These are phyloP conservation scores for Sorex maritimensis DNA, from an alignment of 2,797 vertebrate species.

Conservation along the genomic window DNA sequence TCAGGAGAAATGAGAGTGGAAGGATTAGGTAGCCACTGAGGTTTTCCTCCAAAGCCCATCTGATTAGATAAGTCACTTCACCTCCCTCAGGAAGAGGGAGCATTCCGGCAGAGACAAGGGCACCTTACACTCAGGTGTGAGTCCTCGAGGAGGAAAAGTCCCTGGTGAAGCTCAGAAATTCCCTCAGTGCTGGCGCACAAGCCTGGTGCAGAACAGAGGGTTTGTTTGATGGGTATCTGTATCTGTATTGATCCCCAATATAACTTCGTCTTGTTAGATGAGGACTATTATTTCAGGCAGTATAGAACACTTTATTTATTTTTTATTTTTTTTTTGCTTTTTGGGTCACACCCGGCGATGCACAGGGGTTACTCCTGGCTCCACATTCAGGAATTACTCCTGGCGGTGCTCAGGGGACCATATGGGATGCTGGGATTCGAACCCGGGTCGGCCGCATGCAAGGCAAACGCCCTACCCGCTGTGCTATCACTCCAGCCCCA, in stretches of 20 bases:
- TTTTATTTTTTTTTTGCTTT: too few species aligned
- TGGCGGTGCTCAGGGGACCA: too few species aligned
- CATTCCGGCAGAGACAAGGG: not conserved
- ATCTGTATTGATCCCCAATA: conserved; percentile 3
- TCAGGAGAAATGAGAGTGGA: not conserved
- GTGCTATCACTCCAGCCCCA: too few species aligned
- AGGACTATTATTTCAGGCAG: not conserved
- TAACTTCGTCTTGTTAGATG: not conserved
- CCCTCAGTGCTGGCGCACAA: not conserved
- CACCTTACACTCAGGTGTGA: too few species aligned
- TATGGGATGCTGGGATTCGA: too few species aligned
- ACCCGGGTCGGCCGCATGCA: too few species aligned
- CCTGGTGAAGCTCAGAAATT: not conserved
- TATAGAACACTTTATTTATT: not conserved
- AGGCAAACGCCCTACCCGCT: too few species aligned
- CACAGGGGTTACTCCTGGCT: too few species aligned
- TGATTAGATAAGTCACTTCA: not conserved
- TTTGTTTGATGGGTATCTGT: not conserved
- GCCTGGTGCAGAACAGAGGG: too few species aligned
- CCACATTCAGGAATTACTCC: too few species aligned
- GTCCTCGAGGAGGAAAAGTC: not conserved
- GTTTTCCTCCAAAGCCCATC: not conserved
- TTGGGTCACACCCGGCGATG: too few species aligned
- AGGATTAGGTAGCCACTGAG: not conserved
- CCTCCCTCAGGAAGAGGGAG: not conserved